These are phyloP conservation scores for Hoplias malabaricus DNA, from an alignment of 2,113 vertebrate species.

Conservation along the genomic window DNA sequence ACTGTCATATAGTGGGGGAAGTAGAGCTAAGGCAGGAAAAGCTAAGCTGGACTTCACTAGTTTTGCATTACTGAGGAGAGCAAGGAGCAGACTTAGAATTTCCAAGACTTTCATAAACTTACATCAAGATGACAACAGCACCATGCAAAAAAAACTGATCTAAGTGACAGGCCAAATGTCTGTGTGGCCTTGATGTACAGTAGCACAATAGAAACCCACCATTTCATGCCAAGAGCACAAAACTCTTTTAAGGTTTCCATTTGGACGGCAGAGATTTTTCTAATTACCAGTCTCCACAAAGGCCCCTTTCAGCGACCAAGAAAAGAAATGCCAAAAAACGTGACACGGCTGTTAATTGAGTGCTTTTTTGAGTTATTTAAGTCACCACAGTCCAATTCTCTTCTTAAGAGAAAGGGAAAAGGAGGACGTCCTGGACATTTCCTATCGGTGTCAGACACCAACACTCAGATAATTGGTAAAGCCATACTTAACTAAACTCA, in stretches of 20 bases:
- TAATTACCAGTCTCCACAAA: slow-evolving; percentile 13
- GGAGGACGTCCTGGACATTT: not conserved
- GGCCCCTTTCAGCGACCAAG: not conserved
- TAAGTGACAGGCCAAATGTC: not conserved
- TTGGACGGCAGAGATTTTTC: slow-evolving; percentile 19
- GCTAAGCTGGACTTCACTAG: not conserved
- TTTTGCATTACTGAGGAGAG: not conserved
- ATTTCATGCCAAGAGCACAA: not conserved
- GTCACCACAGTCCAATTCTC: not conserved
- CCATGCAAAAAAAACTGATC: not conserved
- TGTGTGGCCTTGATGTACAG: not conserved
- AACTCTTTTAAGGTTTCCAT: not conserved
- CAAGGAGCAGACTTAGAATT: not conserved
- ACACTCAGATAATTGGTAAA: slow-evolving; percentile 3
- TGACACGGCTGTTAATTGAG: slow-evolving; percentile 19
- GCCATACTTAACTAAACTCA: slow-evolving; percentile 1
- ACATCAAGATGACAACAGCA: not conserved
- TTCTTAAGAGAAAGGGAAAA: not conserved
- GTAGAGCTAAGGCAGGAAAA: not conserved
- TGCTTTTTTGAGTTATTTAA: not conserved
- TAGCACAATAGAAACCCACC: not conserved
- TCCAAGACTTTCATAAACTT: not conserved
- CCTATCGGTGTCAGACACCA: slow-evolving; percentile 7
- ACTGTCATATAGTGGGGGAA: not conserved
- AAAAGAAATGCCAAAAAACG: slow-evolving; percentile 1